Base-by-base conservation (phyloP, 2,113 vertebrate genomes). In the Aegotheles bennettii region DNA sequence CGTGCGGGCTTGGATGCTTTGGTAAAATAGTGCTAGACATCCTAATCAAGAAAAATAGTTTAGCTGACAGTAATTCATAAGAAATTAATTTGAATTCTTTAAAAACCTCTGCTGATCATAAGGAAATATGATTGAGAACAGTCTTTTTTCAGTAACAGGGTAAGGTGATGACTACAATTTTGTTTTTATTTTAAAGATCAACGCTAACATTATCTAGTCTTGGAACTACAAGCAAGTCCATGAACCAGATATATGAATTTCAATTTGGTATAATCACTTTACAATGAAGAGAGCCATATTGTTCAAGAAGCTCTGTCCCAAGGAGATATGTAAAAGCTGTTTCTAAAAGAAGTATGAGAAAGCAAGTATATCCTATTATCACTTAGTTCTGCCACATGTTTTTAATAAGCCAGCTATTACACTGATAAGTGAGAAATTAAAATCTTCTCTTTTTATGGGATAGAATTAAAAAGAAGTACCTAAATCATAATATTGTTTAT, bases 261-360 rank as follows among this genome's bases (percentile, higher is more conserved):
- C 29, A 84, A 73, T 93, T 74, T 24, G 43, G 25, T 82, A 56
- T 61, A 65, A 76, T 81, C 81, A 67, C 60, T 94, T 96, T 81
- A 74, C 57, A 91, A 63, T 90, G 76, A 91, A 95, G 87, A 96
- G 33, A 64, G 36, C 81, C 63, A 45, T 81, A 43, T 90, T 93
- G 56, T 87, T 91, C 20, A 61, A 91, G 50, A 90, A 95, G 53
- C 75, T 92, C 69, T 87, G 31, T 65, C 71, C 54, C 19, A 68
- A 60, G 53, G 85, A 88, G 25, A 83, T 51, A 36, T 2, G 25
- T 48, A 82, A 67, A 77, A 88, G 16, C 21, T 35, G 10, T 90
- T 92, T 92, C 31, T 57, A n/a, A 61, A 79, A 60, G 26, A 54
- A 53, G 16, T 16, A 21, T 14, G 7, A 2, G 51, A 83, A 90